Evolutionary conservation across 2,797 vertebrate species (phyloP), one percentile per base, ranked within the genome.

Genomic region (Podarcis siculus): DNA sequence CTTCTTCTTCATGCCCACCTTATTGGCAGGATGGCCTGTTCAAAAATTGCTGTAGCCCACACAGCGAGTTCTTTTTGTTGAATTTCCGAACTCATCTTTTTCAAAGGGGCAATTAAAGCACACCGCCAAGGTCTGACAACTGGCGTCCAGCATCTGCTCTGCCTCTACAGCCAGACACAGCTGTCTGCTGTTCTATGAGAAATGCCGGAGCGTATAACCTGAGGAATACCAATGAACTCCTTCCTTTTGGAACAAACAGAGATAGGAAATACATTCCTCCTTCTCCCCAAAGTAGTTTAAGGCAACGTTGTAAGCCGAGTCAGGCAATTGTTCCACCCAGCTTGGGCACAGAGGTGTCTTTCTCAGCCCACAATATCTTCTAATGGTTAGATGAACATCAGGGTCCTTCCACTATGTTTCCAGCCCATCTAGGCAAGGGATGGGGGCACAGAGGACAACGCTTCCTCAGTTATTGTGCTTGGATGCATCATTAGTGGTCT

Each of bases 81-180:
- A 87, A 75, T 86, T 87, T 87, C 71, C 19, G 13, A 75, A 13
- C 90, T 17, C 37, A 72, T 83, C 37, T 49, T 77, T 66, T 87
- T 58, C 88, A 71, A 90, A 30, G 82, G 87, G 83, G 69, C 86
- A 94, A 94, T 94, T 95, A 95, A 87, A 92, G 90, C 30, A 81
- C 92, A 91, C 91, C 89, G 78, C 89, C 77, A 80, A 82, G 64
- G 85, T 86, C 93, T 92, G 75, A 72, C 69, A 89, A 87, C 67
- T 91, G 88, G 32, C 64, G 25, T 92, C 93, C 88, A 92, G 66
- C 86, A 83, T 90, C 88, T 94, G 91, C 71, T 95, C 83, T 67
- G 64, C 76, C 58, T 92, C 87, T 71, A 0, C 23, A 84, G 86
- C 58, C 4, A 2, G 39, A 21, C 72, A 87, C 84, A 92, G 84